phyloP scores from a whole-genome alignment of 2,888 invertebrate species.

The Dimorphilus gyrociliatus region DNA sequence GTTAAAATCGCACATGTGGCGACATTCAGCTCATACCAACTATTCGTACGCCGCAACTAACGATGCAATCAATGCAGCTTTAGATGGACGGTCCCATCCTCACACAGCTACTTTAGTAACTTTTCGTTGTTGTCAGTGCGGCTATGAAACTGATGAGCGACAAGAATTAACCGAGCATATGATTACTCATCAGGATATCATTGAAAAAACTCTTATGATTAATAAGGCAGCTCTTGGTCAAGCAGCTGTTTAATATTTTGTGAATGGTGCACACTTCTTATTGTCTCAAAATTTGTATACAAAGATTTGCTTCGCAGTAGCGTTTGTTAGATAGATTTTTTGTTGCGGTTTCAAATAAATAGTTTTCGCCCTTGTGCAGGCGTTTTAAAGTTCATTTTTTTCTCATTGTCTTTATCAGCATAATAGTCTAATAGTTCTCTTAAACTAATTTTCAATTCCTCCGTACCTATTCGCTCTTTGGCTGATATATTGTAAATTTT shows the following conservation, averaged over 20 bases:
- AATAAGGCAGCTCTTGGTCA: no score
- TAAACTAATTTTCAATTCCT: constrained; percentile 16
- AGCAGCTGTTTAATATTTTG: no score
- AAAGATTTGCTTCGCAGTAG: no score
- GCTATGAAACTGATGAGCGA: constrained; percentile 31
- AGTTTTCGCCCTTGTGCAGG: no score
- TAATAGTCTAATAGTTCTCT: constrained; percentile 21
- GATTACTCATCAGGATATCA: constrained; percentile 28
- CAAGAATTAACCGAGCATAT: constrained; percentile 28
- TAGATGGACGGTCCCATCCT: constrained; percentile 18
- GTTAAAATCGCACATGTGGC: constrained; percentile 36
- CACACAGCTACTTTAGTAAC: constrained; percentile 18
- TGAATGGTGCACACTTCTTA: no score
- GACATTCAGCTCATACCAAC: constrained; percentile 30
- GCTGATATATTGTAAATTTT: constrained; percentile 52
- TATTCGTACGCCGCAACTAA: constrained; percentile 33
- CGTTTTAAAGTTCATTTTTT: no score
- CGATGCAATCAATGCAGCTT: constrained; percentile 32
- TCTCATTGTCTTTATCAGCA: constrained; percentile 13
- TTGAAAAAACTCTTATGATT: constrained; percentile 20
- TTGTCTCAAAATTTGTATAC: no score
- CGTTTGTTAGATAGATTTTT: no score
- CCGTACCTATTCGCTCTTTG: constrained; percentile 14
- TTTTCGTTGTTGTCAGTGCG: constrained; percentile 34
- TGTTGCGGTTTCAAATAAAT: no score